Base-by-base conservation (phyloP, 2,797 vertebrate genomes). In the Hypotaenidia philippensis region DNA sequence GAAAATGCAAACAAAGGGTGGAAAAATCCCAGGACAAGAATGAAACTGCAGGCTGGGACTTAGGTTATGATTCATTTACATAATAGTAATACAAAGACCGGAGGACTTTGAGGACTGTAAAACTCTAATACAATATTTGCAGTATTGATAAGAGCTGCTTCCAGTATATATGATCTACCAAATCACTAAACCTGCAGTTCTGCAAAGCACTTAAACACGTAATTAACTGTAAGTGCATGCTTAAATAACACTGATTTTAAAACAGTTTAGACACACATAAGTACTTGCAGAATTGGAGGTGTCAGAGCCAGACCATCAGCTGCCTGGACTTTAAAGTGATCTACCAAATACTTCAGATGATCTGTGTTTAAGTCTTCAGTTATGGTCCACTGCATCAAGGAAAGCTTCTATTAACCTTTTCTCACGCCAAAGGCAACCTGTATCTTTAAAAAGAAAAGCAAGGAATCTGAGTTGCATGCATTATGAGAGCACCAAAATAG, bases 1-100 rank as follows among this genome's bases (percentile, higher is more conserved):
- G 38, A 91, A 97, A 93, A 96, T 3, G 34, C 57, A 89, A 88
- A 85, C 45, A 89, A 89, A 87, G 90, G 7, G 59, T 52, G 70
- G 38, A 63, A 93, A 95, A 92, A 65, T 52, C 63, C 53, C 55
- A 69, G 22, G 38, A 78, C 81, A 66, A 80, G 86, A 77, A 83
- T 71, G 83, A 83, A 93, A 72, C n/a, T 16, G 17, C 50, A 69
- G 55, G 32, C 57, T 86, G 65, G 68, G 34, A 64, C 31, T 45
- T 66, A 32, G 36, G 69, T 74, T 83, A 66, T 60, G 88, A 83
- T 50, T 85, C 41, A 69, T 5, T 61, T 69, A 49, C 3, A 0
- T 66, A 87, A 25, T 0, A 47, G 6, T 23, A 74, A 11, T 70
- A 49, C 71, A 66, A 87, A 87, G 32, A 45, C 45, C 36, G 3